Evolutionary conservation across 2,113 vertebrate species (phyloP).

Genomic region (Oncorhynchus keta): DNA sequence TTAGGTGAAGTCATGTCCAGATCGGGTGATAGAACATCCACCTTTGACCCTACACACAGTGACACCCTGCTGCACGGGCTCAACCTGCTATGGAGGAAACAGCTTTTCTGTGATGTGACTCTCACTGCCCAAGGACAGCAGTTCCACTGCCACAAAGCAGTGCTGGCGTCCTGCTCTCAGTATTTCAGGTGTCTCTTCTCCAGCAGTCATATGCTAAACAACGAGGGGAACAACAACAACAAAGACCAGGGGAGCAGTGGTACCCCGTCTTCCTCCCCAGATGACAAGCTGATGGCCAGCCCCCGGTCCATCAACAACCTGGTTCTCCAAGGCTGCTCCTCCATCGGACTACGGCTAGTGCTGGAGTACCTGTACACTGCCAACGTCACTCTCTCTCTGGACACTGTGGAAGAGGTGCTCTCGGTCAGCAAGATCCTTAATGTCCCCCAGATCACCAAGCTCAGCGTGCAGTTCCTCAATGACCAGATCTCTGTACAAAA

Average conservation of each 20-base stretch:
- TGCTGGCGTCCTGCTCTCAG: constrained; percentile 98
- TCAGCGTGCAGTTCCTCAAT: constrained; percentile 99
- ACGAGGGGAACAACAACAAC: constrained; percentile 74
- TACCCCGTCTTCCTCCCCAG: constrained; percentile 94
- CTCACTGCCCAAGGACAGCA: constrained; percentile 98
- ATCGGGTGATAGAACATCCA: constrained; percentile 99
- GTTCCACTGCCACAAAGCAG: constrained; percentile 99
- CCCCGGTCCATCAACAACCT: constrained; percentile 96
- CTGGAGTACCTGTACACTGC: constrained; percentile 98
- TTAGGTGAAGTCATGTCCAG: constrained; percentile 99
- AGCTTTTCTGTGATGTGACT: constrained; percentile 99
- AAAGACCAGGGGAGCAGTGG: constrained; percentile 81
- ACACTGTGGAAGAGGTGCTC: constrained; percentile 98
- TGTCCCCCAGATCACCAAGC: constrained; percentile 97
- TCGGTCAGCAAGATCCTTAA: constrained; percentile 99
- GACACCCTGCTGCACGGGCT: constrained; percentile 99
- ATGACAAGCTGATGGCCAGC: constrained; percentile 93
- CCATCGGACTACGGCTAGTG: constrained; percentile 93
- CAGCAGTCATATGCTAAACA: constrained; percentile 80
- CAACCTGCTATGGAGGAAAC: constrained; percentile 98
- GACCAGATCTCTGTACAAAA: constrained; percentile 99
- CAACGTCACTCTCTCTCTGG: constrained; percentile 98
- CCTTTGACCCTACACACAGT: constrained; percentile 99
- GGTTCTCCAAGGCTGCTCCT: constrained; percentile 97
- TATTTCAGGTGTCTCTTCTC: constrained; percentile 99